Percentiles rank a stretch among this genome's conserved stretches.
These are phyloP conservation scores for Protobothrops mucrosquamatus DNA, from an alignment of 2,113 vertebrate species.

Conservation along the genomic window DNA sequence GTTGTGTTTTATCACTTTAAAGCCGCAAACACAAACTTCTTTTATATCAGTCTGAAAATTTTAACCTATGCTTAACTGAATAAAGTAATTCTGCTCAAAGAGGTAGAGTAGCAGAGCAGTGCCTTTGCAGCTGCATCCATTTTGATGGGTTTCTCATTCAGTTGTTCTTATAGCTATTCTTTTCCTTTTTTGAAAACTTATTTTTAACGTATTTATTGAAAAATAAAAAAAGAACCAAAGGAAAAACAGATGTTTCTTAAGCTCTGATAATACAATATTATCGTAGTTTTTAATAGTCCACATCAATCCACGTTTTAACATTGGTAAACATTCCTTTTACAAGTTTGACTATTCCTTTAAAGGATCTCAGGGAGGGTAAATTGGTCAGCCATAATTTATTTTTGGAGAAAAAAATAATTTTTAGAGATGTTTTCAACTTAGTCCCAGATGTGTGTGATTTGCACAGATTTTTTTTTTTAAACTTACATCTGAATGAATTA, in stretches of 20 bases:
- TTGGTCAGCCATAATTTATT: constrained; percentile 84
- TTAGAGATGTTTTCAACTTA: constrained; percentile 74
- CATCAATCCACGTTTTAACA: constrained; percentile 76
- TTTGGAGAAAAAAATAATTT: constrained; percentile 77
- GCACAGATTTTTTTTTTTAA: constrained; percentile 71
- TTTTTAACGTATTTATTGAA: constrained; percentile 90
- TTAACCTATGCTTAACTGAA: constrained; percentile 56
- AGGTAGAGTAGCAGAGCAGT: constrained; percentile 55
- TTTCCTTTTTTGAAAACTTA: constrained; percentile 72
- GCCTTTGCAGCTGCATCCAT: constrained; percentile 61
- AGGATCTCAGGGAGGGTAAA: constrained; percentile 85
- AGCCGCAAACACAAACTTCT: constrained; percentile 69
- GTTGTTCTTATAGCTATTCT: constrained; percentile 81
- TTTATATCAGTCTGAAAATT: constrained; percentile 64
- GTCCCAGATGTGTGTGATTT: constrained; percentile 75
- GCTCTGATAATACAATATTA: constrained; percentile 75
- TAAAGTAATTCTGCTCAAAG: constrained; percentile 46
- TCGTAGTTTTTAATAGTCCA: constrained; percentile 80
- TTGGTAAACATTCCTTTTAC: constrained; percentile 81
- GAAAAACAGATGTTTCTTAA: constrained; percentile 74
- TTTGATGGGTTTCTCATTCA: constrained; percentile 69
- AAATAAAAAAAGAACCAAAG: constrained; percentile 73
- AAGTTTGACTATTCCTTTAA: constrained; percentile 82
- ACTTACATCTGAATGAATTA: constrained; percentile 61
- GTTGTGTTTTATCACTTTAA: constrained; percentile 67